A percentile compares a stretch with the other conserved stretches of the same genome.
These are phyloP conservation scores for Valencia hispanica DNA, from an alignment of 2,797 vertebrate genomes.

Conservation along the genomic window DNA sequence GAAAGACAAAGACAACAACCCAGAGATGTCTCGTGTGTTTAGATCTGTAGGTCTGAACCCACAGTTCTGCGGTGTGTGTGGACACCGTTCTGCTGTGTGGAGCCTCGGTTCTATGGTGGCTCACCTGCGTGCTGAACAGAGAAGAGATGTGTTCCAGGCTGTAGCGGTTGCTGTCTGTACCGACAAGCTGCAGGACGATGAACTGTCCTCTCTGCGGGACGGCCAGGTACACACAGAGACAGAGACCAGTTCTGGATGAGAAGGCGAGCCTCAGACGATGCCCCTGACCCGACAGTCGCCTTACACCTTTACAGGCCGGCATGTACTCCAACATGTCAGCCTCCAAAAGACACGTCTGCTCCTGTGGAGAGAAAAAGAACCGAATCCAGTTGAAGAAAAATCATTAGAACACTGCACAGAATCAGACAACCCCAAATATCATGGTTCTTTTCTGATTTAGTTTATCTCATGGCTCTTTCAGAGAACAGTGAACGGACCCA, in stretches of 20 bases:
- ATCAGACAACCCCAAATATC: neutral
- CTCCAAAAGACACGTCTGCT: slow-evolving; percentile 92
- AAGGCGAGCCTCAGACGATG: slow-evolving; percentile 87
- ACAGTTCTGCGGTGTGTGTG: neutral
- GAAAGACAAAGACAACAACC: neutral
- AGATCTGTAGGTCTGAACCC: neutral
- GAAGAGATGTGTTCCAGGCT: slow-evolving; percentile 93
- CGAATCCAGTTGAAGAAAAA: neutral
- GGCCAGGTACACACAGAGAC: slow-evolving; percentile 87
- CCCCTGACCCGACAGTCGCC: slow-evolving; percentile 78
- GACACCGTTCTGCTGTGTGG: neutral
- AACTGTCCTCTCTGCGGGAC: slow-evolving; percentile 90
- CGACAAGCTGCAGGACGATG: slow-evolving; percentile 90
- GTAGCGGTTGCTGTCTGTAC: slow-evolving; percentile 87
- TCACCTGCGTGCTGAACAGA: slow-evolving; percentile 89
- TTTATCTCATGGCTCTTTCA: neutral
- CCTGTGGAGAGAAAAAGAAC: slow-evolving; percentile 59
- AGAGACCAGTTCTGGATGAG: slow-evolving; percentile 86
- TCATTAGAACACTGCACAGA: neutral
- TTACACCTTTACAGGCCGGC: slow-evolving; percentile 85
- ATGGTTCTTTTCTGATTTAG: neutral
- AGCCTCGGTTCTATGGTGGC: neutral
- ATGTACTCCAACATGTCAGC: slow-evolving; percentile 91
- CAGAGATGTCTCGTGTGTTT: neutral
- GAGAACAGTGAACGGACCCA: slow-evolving; percentile 45